Evolutionary conservation across 1,140 invertebrate genomes (phyloP), one percentile per base, ranked within the genome.

Genomic region (Lineus longissimus): DNA sequence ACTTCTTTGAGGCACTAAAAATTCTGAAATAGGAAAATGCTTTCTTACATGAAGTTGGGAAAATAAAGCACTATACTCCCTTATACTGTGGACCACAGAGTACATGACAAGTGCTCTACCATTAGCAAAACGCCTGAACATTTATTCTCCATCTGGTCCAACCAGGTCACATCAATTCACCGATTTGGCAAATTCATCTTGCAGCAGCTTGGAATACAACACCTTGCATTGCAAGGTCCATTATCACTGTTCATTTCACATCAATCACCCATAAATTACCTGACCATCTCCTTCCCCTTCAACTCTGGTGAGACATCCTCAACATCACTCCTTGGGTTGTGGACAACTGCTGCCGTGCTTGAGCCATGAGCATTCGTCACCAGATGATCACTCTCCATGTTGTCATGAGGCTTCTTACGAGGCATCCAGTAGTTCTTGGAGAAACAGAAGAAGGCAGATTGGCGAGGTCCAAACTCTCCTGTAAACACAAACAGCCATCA

Each of bases 231-330:
- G n/a, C n/a, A n/a, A n/a, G n/a, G n/a, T n/a, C n/a, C n/a, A n/a
- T n/a, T n/a, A n/a, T n/a, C n/a, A n/a, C n/a, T n/a, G n/a, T n/a
- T n/a, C n/a, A n/a, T n/a, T n/a, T n/a, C 9, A 51, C 25, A 6
- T 1, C 1, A 30, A 31, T 17, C 17, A 31, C 15, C 1, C 31
- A 1, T 58, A n/a, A 31, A 13, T 57, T 62, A 66, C 69, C 86
- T 84, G 55, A 92, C 89, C 0, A 88, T 90, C 79, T 90, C 89
- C 69, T 87, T 87, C 9, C 87, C 87, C 67, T 86, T 86, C 73
- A 91, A 85, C 72, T 90, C 88, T 36, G 81, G 79, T 2, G 89
- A 85, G 1, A 91, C 88, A 13, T 87, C 86, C 73, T 92, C 91
- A 2, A 91, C 85, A 70, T 91, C 89, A 4, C 81, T 74, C 4